Evolutionary conservation across 2,797 vertebrate genomes (phyloP).

Genomic region (Pangasius macronema): DNA sequence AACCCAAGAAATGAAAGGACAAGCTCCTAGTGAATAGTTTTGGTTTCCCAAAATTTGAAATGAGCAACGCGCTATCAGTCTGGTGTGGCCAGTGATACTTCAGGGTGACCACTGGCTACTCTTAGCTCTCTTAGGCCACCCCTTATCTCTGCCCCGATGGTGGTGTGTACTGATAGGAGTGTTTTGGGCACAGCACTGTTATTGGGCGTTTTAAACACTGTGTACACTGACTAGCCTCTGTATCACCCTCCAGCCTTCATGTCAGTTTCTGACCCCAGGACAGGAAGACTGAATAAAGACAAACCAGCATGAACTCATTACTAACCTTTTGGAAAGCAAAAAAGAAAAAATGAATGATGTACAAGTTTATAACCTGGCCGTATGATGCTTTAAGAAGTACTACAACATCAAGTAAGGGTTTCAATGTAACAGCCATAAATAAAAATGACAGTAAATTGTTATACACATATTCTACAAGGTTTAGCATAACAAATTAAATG

Average conservation of each 20-base stretch:
- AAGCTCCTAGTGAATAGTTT: not conserved
- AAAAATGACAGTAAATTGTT: not conserved
- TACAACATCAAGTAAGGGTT: not conserved
- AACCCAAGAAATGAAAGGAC: not conserved
- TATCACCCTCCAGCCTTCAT: not conserved
- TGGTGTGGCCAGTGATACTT: not conserved
- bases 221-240: not conserved
- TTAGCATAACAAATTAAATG: not conserved
- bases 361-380: not conserved
- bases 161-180: not conserved
- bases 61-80: not conserved
- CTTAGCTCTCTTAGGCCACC: not conserved
- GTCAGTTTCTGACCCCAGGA: not conserved
- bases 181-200: not conserved
- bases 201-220: not conserved
- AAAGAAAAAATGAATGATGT: not conserved
- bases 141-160: not conserved
- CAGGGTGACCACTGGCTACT: not conserved
- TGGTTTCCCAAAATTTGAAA: not conserved
- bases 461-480: not conserved
- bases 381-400: not conserved
- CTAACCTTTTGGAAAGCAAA: not conserved
- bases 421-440: not conserved
- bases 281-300: not conserved
- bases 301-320: not conserved